These are phyloP conservation scores for Callyntrura guangdongensis DNA, from an alignment of 2,888 invertebrate species.

Conservation along the genomic window DNA sequence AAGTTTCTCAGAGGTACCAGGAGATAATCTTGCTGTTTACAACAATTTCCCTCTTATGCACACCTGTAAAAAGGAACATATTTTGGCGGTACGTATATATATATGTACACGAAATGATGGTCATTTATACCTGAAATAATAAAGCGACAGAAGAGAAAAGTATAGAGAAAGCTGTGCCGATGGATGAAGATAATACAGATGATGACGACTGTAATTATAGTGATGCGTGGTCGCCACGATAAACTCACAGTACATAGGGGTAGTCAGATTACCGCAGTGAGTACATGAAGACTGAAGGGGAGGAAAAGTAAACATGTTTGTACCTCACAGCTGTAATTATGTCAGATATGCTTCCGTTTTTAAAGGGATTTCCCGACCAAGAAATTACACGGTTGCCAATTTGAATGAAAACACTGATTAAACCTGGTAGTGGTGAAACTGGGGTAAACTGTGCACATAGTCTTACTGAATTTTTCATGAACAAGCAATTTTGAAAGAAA, in stretches of 20 bases:
- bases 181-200: neutral
- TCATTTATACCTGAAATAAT: neutral
- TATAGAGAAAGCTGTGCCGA: neutral
- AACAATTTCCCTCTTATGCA: neutral
- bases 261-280: neutral
- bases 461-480: neutral
- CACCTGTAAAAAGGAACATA: no score
- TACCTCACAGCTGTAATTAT: neutral
- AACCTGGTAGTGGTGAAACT: neutral
- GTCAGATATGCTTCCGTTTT: neutral
- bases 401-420: conserved; percentile 38
- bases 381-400: conserved; percentile 22
- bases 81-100: neutral
- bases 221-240: neutral
- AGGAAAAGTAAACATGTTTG: no score
- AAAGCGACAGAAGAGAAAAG: neutral
- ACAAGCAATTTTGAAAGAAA: neutral
- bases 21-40: conserved; percentile 30
- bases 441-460: neutral
- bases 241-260: neutral
- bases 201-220: neutral
- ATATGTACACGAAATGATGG: neutral
- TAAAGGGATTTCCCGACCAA: neutral
- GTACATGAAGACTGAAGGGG: neutral
- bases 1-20: conserved; percentile 1